Conservation (phyloP, 2,888 invertebrate species). For the Dorcus parallelipipedus region DNA sequence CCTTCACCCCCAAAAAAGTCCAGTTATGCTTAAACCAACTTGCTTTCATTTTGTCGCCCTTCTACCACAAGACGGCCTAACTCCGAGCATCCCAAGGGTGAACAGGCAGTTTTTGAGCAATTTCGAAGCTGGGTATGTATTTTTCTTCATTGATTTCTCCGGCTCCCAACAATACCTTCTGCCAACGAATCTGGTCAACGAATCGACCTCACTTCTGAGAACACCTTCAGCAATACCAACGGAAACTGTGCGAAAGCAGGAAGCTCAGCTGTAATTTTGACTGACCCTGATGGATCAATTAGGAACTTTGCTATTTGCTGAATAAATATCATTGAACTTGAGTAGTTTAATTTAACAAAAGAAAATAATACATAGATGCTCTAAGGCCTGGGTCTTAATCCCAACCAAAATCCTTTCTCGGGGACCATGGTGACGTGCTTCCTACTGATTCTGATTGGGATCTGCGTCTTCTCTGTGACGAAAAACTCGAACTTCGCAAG, state of each 20-base stretch:
- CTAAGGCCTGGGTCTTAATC: constrained; percentile 25
- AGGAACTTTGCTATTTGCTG: background rate
- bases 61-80: no score
- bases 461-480: constrained; percentile 31
- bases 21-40: no score
- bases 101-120: no score
- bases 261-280: background rate
- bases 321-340: no score
- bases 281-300: background rate
- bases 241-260: constrained; percentile 10
- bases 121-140: no score
- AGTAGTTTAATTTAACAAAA: no score
- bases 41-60: no score
- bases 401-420: constrained; percentile 34
- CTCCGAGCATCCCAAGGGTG: no score
- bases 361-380: no score
- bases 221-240: constrained; percentile 36
- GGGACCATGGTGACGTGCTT: constrained; percentile 26
- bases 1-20: no score
- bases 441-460: constrained; percentile 30
- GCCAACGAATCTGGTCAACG: constrained; percentile 49
- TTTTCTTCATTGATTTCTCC: constrained; percentile 23
- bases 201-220: constrained; percentile 43
- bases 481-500: constrained; percentile 37
- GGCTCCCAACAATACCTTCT: constrained; percentile 44